Base-by-base conservation (phyloP, 2,888 invertebrate species). In the Ochlodes sylvanus region DNA sequence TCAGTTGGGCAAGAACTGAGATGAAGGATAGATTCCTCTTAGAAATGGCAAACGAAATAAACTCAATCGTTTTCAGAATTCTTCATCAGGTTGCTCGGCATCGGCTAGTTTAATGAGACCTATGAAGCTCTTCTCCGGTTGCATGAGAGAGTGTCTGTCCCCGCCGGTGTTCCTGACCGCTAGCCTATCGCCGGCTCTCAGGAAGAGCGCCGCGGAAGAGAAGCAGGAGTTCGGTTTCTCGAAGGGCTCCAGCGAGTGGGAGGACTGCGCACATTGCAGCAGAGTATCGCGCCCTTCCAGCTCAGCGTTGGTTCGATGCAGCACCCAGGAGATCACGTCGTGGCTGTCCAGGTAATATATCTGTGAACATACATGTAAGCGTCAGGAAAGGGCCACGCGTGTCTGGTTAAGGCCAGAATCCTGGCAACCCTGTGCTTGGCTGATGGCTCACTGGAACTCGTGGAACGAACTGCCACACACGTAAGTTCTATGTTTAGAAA, bases 41-140 rank as follows among this genome's bases (percentile, higher is more conserved):
- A 12, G 27, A 3, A 41, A 44, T 15, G 10, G 17, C 52, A 54
- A 60, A 58, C 42, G 32, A 44, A 41, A 44, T 15, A 14, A 44
- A 52, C 56, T 32, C 44, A 17, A 7, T 47, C 44, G 44, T 47
- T 47, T 21, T 52, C 87, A 91, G 44, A 90, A 71, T 70, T 92
- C 90, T 34, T 86, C 80, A 6, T 81, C 80, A 1, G 89, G 91
- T 32, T 90, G 90, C 32, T 87, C 87, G 0, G 90, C 88, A 75
- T 95, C 95, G 15, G 95, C 95, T n/a, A 96, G 87, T 85, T 96
- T 97, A 63, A 97, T 94, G n/a, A 97, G 92, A 42, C 97, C 97
- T 76, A 97, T 97, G 91, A 97, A 97, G 77, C 97, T 97, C 83
- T 97, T 97, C 73, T 96, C 96, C 0, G 94, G 94, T 77, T 96